Percentiles rank a stretch among this genome's conserved stretches.
These are phyloP conservation scores for Neoniphon sammara DNA, from an alignment of 2,797 vertebrate genomes.

Conservation along the genomic window DNA sequence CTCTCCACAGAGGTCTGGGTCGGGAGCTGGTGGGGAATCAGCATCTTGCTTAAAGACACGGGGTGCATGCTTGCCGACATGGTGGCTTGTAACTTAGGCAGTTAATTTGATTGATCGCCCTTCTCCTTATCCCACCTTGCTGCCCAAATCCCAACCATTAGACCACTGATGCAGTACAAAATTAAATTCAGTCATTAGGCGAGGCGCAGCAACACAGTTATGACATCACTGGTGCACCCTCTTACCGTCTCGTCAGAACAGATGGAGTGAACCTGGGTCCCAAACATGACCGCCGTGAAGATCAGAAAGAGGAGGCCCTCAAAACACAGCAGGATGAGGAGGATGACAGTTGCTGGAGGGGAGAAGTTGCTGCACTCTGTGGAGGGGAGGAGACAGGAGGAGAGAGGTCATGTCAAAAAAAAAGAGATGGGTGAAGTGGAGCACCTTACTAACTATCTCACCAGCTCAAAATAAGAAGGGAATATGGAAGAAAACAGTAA, in stretches of 20 bases:
- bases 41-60: neutral
- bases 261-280: slow-evolving; percentile 98
- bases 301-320: slow-evolving; percentile 97
- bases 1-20: neutral
- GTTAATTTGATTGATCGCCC: neutral
- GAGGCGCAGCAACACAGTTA: too few species aligned
- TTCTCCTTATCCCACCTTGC: neutral
- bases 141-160: too few species aligned
- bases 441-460: too few species aligned
- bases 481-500: too few species aligned
- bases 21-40: neutral
- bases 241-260: slow-evolving; percentile 96
- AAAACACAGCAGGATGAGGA: slow-evolving; percentile 96
- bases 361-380: slow-evolving; percentile 97
- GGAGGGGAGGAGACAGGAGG: slow-evolving; percentile 26
- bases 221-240: slow-evolving; percentile 16
- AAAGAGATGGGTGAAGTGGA: neutral
- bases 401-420: neutral
- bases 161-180: neutral
- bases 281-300: slow-evolving; percentile 98
- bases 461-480: too few species aligned
- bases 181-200: neutral
- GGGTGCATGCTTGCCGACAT: neutral
- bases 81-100: neutral
- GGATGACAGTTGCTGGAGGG: slow-evolving; percentile 94